A percentile compares a stretch with the other conserved stretches of the same genome.
phyloP scores from a whole-genome alignment of 2,888 invertebrate species.

The Octodonta nipae region DNA sequence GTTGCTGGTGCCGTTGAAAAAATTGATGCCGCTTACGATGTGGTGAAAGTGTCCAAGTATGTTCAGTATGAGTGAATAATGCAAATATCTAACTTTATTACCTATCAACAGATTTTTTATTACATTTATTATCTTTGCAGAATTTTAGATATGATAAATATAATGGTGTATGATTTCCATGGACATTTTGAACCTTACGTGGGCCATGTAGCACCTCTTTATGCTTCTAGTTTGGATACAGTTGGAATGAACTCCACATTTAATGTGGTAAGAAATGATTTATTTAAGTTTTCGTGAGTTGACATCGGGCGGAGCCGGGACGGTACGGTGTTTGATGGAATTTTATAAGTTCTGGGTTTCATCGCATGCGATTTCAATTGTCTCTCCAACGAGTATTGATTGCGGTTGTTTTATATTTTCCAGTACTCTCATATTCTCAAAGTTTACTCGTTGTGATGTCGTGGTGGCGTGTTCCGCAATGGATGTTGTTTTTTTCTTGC shows the following conservation, averaged over 20 bases:
- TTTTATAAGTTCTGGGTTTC: not conserved
- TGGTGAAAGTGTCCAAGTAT: conserved; percentile 20
- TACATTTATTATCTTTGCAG: conserved; percentile 12
- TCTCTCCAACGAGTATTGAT: no score
- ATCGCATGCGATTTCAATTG: no score
- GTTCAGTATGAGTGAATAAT: conserved; percentile 6
- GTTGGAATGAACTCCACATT: conserved; percentile 12
- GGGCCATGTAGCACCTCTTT: conserved; percentile 53
- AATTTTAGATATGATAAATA: conserved; percentile 34
- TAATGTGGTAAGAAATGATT: conserved; percentile 17
- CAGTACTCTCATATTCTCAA: no score
- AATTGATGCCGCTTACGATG: conserved; percentile 22
- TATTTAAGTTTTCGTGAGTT: no score
- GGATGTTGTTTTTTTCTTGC: no score
- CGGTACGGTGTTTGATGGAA: not conserved
- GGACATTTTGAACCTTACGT: conserved; percentile 51
- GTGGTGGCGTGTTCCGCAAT: no score
- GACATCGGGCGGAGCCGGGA: no score
- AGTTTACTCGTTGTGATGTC: no score
- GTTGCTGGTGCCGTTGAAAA: conserved; percentile 20
- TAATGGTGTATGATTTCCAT: conserved; percentile 44
- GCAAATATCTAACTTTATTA: not conserved
- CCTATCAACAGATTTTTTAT: not conserved
- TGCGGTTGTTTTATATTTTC: no score
- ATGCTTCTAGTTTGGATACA: conserved; percentile 35